Evolutionary conservation across 1,140 invertebrate species (phyloP), one percentile per base, ranked within the genome.

Genomic region (Rhopalosiphum padi): DNA sequence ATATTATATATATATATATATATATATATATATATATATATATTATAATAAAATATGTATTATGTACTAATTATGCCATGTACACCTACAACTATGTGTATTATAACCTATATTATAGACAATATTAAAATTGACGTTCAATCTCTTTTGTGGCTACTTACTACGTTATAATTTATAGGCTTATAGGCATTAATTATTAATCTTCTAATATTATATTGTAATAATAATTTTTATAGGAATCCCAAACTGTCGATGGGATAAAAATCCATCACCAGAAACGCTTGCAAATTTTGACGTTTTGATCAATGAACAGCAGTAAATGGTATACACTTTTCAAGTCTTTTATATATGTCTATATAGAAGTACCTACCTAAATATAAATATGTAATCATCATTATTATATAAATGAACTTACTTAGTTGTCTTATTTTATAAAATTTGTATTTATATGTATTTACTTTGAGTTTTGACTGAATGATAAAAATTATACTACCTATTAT

Each of bases 191-290:
- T 4, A 41, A 41, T 41, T 41, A 21, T 2, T 22, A 18, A 2
- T 89, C 35, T 35, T 89, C 23, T 35, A 37, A 35, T 30, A 15
- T 46, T 87, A 48, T n/a, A 41, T 30, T 30, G 1, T 30, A 86
- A 25, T 86, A 37, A 41, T 41, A 41, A 8, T 30, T 77, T 82
- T 82, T 46, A 9, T 51, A 91, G 90, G 90, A 82, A 48, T 91
- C 1, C 90, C 90, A 22, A 91, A 91, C n/a, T 82, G 43, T 35
- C 23, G 30, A 82, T 91, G 90, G 90, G 30, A 91, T 46, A 91
- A 91, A n/a, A 91, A 82, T 46, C 90, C 90, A 91, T n/a, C 90
- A 68, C 60, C 90, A 91, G 90, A 91, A n/a, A 43, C 90, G 7
- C 35, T 91, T 46, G 9, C 35, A 77, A 91, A 91, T n/a, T 91